These are phyloP conservation scores for Dryobotodes eremita DNA, from an alignment of 2,888 invertebrate genomes.

Conservation along the genomic window DNA sequence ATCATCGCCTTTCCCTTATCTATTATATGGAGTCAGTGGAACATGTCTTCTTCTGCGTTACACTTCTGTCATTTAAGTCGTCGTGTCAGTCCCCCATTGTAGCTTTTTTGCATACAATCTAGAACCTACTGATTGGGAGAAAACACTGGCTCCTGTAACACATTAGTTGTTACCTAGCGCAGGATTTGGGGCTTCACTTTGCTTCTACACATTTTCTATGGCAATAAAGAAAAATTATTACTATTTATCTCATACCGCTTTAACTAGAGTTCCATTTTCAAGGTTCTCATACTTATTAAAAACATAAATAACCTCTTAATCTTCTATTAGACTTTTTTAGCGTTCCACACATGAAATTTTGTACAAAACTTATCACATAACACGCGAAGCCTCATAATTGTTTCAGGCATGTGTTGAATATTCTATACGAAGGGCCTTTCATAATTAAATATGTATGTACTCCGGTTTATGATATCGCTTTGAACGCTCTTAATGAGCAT, in stretches of 20 bases:
- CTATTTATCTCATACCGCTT: neutral
- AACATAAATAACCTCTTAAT: neutral
- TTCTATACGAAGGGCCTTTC: slow-evolving; percentile 14
- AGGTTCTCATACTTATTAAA: neutral
- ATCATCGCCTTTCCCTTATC: neutral
- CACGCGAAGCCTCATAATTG: slow-evolving; percentile 38
- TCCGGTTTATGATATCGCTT: slow-evolving; percentile 24
- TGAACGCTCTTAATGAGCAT: slow-evolving; percentile 16
- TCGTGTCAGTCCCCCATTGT: neutral
- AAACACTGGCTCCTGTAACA: too few species aligned
- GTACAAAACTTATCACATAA: slow-evolving; percentile 24
- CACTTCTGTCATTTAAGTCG: neutral
- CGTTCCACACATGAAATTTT: slow-evolving; percentile 10
- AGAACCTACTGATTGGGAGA: too few species aligned
- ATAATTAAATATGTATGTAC: slow-evolving; percentile 43
- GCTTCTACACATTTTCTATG: too few species aligned
- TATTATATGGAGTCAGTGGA: neutral
- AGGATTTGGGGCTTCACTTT: too few species aligned
- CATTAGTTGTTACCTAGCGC: too few species aligned
- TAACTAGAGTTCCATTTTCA: neutral
- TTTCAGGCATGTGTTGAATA: slow-evolving; percentile 26
- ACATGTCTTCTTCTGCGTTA: neutral
- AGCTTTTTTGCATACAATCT: too few species aligned
- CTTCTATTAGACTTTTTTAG: slow-evolving; percentile 9
- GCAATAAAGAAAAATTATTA: too few species aligned